phyloP scores from a whole-genome alignment of 2,113 vertebrate species.

The Oncorhynchus masou region DNA sequence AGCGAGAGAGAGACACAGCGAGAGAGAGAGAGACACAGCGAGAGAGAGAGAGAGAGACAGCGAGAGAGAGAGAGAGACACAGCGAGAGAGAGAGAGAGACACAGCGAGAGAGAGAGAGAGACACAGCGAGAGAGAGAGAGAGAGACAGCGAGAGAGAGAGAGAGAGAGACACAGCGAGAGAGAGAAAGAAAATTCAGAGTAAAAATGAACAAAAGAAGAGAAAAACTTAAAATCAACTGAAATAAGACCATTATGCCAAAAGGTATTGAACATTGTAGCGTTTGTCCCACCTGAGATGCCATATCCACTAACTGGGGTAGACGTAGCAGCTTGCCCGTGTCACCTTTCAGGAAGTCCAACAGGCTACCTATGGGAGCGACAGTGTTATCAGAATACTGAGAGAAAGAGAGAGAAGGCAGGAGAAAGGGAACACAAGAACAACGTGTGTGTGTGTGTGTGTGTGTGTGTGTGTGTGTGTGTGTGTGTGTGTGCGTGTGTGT shows the following conservation, averaged over 20 bases:
- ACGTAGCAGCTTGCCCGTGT: constrained; percentile 89
- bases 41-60: background rate
- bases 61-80: background rate
- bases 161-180: background rate
- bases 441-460: background rate
- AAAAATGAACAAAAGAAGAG: background rate
- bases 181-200: background rate
- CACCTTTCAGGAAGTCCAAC: constrained; percentile 95
- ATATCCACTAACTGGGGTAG: constrained; percentile 96
- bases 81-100: too few species aligned
- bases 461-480: background rate
- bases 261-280: background rate
- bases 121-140: background rate
- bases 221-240: background rate
- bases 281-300: constrained; percentile 87
- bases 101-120: background rate
- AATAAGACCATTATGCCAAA: background rate
- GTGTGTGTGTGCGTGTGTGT: background rate
- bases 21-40: background rate
- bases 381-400: constrained; percentile 6
- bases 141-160: background rate
- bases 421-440: background rate
- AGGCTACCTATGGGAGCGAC: constrained; percentile 81
- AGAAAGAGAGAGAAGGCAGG: constrained; percentile 17
- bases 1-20: background rate